Conservation (phyloP, 2,888 invertebrate genomes). For the Torymus texanus region DNA sequence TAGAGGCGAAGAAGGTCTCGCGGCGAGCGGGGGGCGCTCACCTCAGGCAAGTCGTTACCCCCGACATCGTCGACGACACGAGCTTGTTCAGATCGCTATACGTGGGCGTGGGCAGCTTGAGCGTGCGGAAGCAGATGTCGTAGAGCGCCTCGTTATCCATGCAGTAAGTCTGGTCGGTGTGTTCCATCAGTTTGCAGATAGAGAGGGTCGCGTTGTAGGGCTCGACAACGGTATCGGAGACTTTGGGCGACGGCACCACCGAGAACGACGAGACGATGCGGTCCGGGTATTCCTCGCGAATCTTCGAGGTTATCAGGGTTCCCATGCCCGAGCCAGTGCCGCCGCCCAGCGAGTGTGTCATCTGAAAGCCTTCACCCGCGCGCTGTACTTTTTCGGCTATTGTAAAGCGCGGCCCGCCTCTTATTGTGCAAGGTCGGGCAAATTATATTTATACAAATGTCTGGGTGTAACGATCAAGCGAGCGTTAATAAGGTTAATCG, state of each 20-base stretch:
- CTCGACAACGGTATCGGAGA: constrained; percentile 93
- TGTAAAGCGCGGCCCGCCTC: too few relatives aligned
- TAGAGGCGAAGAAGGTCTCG: too few relatives aligned
- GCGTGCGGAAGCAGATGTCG: constrained; percentile 93
- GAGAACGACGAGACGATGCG: constrained; percentile 84
- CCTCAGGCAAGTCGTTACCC: constrained; percentile 91
- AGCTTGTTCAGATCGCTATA: constrained; percentile 96
- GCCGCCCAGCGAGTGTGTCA: constrained; percentile 87
- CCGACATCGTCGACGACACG: constrained; percentile 91
- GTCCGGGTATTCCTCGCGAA: constrained; percentile 93
- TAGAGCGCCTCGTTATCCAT: constrained; percentile 95
- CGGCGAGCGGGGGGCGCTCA: constrained; percentile 75
- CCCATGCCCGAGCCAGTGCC: constrained; percentile 87
- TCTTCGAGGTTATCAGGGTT: constrained; percentile 89
- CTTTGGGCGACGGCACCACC: constrained; percentile 87
- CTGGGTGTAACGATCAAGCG: too few relatives aligned
- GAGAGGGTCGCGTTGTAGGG: constrained; percentile 94
- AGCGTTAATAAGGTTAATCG: too few relatives aligned
- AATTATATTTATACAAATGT: too few relatives aligned
- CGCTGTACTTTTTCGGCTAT: too few relatives aligned
- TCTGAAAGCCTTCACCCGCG: constrained; percentile 76
- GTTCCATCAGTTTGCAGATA: constrained; percentile 91
- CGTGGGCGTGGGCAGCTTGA: constrained; percentile 90
- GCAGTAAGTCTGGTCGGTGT: constrained; percentile 93
- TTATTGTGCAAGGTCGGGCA: too few relatives aligned